Evolutionary conservation across 1,140 invertebrate species (phyloP).

Genomic region (Druon quercuslanigerum): DNA sequence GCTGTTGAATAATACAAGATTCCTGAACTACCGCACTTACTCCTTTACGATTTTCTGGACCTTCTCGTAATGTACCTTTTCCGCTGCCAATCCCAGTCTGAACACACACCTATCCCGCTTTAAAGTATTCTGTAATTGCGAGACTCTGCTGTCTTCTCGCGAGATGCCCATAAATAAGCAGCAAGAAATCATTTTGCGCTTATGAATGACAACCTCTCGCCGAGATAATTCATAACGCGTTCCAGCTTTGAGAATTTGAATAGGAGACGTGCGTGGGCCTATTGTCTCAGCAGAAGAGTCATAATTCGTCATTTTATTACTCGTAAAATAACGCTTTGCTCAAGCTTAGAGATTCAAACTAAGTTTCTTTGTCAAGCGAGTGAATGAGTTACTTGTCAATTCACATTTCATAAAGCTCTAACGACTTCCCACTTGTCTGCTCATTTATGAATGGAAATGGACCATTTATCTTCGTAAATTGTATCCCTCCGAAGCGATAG

Average conservation of each 20-base stretch:
- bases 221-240: conserved; percentile 2
- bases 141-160: not conserved
- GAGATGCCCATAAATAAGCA: not conserved
- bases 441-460: conserved; percentile 7
- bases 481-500: not conserved
- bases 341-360: conserved; percentile 9
- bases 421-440: not conserved
- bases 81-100: conserved; percentile 9
- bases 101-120: conserved; percentile 7
- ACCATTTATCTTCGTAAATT: not conserved
- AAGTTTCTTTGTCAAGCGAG: not conserved
- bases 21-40: conserved; percentile 38
- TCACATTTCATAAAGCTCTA: conserved; percentile 24
- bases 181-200: conserved; percentile 26
- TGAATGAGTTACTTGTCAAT: conserved; percentile 16
- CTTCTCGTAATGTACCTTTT: not conserved
- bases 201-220: conserved; percentile 6
- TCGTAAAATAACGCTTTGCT: conserved; percentile 10
- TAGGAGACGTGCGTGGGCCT: not conserved
- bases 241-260: not conserved
- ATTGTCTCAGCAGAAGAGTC: conserved; percentile 10
- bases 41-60: conserved; percentile 20
- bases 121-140: not conserved
- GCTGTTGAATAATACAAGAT: conserved; percentile 56
- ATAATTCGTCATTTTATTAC: conserved; percentile 13